These are phyloP conservation scores for Rhagium mordax DNA, from an alignment of 2,888 invertebrate species.

Conservation along the genomic window DNA sequence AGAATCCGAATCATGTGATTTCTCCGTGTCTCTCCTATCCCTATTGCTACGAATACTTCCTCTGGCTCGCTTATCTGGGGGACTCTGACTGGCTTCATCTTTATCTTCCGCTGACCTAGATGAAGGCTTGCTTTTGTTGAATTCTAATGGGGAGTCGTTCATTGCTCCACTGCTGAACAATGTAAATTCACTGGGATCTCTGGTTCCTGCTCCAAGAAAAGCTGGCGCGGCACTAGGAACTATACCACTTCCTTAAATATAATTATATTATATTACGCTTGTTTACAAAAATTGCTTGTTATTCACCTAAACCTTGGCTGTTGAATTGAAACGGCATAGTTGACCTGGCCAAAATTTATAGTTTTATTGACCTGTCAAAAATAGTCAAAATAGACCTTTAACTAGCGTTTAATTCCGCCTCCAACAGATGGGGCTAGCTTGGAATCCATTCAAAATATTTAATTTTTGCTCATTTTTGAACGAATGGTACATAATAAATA, in stretches of 20 bases:
- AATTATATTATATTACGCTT: neutral
- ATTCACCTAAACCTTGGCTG: conserved; percentile 44
- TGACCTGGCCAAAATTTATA: neutral
- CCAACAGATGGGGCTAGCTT: neutral
- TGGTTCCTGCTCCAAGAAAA: conserved; percentile 2
- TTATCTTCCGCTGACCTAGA: conserved; percentile 68
- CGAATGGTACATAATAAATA: neutral
- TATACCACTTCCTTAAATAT: conserved; percentile 42
- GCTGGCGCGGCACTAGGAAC: conserved; percentile 18
- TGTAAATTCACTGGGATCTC: conserved; percentile 44
- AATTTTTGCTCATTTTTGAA: neutral
- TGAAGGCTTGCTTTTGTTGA: conserved; percentile 76
- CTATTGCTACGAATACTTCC: conserved; percentile 40
- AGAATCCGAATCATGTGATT: conserved; percentile 69
- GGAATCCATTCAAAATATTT: neutral
- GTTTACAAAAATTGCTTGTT: neutral
- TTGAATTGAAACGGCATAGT: conserved; percentile 49
- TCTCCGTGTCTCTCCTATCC: conserved; percentile 69
- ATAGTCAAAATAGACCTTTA: neutral
- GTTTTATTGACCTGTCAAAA: conserved; percentile 24
- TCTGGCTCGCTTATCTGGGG: conserved; percentile 44
- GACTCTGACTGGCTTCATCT: conserved; percentile 67
- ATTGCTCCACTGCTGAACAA: conserved; percentile 60
- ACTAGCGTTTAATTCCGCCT: neutral
- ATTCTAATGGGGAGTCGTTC: conserved; percentile 77